Evolutionary conservation across 2,113 vertebrate species (phyloP), one percentile per base, ranked within the genome.

Genomic region (Bolborhynchus lineola): DNA sequence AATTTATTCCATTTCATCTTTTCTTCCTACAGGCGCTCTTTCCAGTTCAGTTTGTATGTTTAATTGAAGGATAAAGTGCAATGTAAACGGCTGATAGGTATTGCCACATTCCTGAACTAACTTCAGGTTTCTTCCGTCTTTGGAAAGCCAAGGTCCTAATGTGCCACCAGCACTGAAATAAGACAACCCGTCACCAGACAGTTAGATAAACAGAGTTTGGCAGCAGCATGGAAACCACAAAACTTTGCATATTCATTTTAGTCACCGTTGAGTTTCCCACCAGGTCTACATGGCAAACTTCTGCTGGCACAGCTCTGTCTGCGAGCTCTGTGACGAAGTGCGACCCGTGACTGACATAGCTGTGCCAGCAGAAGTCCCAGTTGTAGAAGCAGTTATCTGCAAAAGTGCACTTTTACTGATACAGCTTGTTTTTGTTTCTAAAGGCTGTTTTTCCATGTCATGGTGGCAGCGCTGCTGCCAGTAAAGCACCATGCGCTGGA

Each of bases 291-390:
- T 2, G 49, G 50, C 17, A 33, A 82, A 52, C 89, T 91, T 64
- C 33, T 97, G 95, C 95, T 91, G 94, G 93, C 96, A 85, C 93
- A 87, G 96, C 93, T 89, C 83, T 95, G 93, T 93, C 53, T 86
- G 90, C 1, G 15, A 31, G 69, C 33, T 1, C 55, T 3, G 88
- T 82, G 95, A 79, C 53, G 7, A 81, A 77, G 95, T 2, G 60
- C 69, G 93, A 87, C 94, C 93, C 62, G 62, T 71, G 84, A 72
- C 84, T 49, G 93, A 87, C 95, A 94, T 14, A 52, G 95, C 95
- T 91, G 95, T 89, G 93, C 94, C 95, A 95, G 95, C 95, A 91
- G 44, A 68, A 91, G 94, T 8, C 84, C 94, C 62, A 35, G 81
- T 93, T n/a, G 82, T 42, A 85, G 96, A 69, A 77, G 82, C 93